Base-by-base conservation (phyloP, 2,888 invertebrate genomes). In the Autographa pulchrina region DNA sequence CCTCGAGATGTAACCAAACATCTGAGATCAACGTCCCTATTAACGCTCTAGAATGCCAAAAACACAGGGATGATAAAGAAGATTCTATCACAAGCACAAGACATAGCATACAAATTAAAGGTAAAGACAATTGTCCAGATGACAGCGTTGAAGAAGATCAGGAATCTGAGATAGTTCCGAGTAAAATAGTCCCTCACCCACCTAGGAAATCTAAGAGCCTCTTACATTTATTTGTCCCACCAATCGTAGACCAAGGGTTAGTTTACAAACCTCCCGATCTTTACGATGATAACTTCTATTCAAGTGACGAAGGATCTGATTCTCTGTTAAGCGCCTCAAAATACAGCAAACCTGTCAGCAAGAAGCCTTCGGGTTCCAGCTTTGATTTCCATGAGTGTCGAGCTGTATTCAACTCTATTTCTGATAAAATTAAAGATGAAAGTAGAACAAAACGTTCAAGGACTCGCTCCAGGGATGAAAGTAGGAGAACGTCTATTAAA, bases 111-210 rank as follows among this genome's bases (percentile, higher is more conserved):
- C 90, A 96, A 85, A 93, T 96, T 62, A 95, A 92, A 32, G 94
- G 92, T 68, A 95, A 93, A 62, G 93, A 93, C 6, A 91, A 96
- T 72, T 96, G 94, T 74, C 92, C 96, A 7, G 92, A 96, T n/a
- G 94, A 96, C 5, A 93, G 93, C 41, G 88, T 94, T 14, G 94
- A 96, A 31, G 93, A 94, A 56, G 96, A 96, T 41, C 91, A 94
- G 25, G 97, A 97, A 86, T 95, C 96, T 58, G 97, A 97, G 82
- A 98, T 98, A 62, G 96, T 98, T 2, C 98, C 98, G 0, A 97
- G 97, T 0, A 97, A 97, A 90, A 96, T 98, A 69, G 96, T 98
- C 66, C 98, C 98, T 0, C 98, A 98, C 89, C 98, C 98, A 62
- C 98, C 98, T 0, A 96, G 98, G 79, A 97, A 97, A 89, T 96